Base-by-base conservation (phyloP, 2,888 invertebrate species). In the Oscheius sp. region DNA sequence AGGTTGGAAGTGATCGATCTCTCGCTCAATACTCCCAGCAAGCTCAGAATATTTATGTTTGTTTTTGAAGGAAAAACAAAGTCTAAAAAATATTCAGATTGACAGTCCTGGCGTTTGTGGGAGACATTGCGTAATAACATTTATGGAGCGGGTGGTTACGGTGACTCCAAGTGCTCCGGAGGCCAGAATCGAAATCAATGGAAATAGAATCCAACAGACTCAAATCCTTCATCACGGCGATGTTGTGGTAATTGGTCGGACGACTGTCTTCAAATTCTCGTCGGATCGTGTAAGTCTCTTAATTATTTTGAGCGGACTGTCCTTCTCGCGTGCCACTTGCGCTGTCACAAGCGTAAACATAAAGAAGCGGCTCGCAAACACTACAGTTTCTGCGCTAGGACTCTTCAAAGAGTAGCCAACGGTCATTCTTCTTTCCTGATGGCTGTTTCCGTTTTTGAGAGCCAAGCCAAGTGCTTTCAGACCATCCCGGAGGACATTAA, bases 161-260 rank as follows among this genome's bases (percentile, higher is more conserved):
- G 91, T 96, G 48, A 96, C 96, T 31, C 96, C 97, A 8, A 91
- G 94, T 84, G 93, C 93, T 86, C 90, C 93, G 29, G 95, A 95
- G 88, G 95, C 96, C 15, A 20, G 64, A 23, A 50, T 64, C 17
- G 42, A 42, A 79, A 93, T 97, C 78, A 95, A 97, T 88, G 93
- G 93, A 55, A 93, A 94, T 86, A 91, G 94, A 80, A 93, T 95
- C 84, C 91, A 92, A 86, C 95, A 96, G 88, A 93, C 96, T 33
- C 95, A 95, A 61, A 92, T 95, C 80, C 89, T 97, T 70, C 93
- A 93, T 65, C 85, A 87, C 75, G 87, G 87, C 45, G 73, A 71
- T 50, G 63, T 74, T 10, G 55, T 84, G 17, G 72, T 79, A 6
- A 67, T 89, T 88, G 87, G 87, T 88, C 70, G 88, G 89, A 53